These are phyloP conservation scores for Misgurnus anguillicaudatus DNA, from an alignment of 2,113 vertebrate species.

Conservation along the genomic window DNA sequence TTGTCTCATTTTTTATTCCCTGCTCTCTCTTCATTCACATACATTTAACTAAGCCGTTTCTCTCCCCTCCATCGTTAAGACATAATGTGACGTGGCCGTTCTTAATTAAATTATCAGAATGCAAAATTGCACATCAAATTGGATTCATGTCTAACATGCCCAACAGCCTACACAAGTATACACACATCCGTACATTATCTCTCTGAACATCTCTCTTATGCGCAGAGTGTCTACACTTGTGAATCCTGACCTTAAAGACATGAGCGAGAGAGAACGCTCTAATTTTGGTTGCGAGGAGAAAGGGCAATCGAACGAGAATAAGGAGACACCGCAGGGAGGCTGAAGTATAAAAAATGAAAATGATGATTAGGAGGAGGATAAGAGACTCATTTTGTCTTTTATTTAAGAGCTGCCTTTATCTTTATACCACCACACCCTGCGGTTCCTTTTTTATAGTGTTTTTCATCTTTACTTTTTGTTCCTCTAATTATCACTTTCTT, in stretches of 20 bases:
- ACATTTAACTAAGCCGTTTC: neutral
- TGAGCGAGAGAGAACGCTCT: conserved; percentile 25
- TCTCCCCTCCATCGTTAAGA: conserved; percentile 20
- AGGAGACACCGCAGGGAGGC: conserved; percentile 37
- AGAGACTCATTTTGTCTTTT: conserved; percentile 35
- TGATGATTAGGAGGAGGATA: conserved; percentile 38
- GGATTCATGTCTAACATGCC: conserved; percentile 52
- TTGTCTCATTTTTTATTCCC: neutral
- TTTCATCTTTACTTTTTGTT: conserved; percentile 54
- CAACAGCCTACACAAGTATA: conserved; percentile 33
- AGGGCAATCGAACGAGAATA: conserved; percentile 39
- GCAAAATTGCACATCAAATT: conserved; percentile 50
- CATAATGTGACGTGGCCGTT: conserved; percentile 31
- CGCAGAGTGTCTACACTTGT: conserved; percentile 42
- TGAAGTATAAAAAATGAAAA: conserved; percentile 31
- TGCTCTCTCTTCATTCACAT: neutral
- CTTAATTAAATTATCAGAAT: conserved; percentile 55
- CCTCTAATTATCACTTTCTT: conserved; percentile 48
- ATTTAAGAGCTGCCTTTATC: neutral
- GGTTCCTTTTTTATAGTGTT: neutral
- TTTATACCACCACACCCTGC: neutral
- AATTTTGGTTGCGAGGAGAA: conserved; percentile 40
- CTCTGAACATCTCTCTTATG: conserved; percentile 19
- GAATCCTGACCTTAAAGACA: conserved; percentile 38
- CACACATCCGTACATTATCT: conserved; percentile 38